Evolutionary conservation across 2,797 vertebrate genomes (phyloP), one percentile per base, ranked within the genome.

Genomic region (Podargus strigoides): DNA sequence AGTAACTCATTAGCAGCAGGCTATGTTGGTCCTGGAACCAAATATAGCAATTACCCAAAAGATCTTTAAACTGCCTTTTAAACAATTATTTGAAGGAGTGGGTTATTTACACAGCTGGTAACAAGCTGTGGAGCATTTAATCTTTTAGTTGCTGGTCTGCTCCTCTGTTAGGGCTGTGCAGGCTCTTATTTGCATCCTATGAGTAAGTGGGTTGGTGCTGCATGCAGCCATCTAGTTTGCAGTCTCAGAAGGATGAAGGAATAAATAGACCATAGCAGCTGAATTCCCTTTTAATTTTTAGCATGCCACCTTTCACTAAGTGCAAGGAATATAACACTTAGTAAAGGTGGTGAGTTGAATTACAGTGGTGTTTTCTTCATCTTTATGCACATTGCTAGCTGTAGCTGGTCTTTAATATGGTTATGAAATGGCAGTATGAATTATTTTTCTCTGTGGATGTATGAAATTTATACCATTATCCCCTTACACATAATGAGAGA

Each of bases 1-100:
- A 87, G 53, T 34, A 72, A 85, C 79, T 94, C 70, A 56, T 94
- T 88, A 94, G 39, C 55, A 93, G 88, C 47, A 42, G 73, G 28
- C 63, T 60, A 2, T 36, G 76, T 85, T 93, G 92, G 79, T 83
- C 63, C 68, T 83, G 83, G 52, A 82, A 77, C 56, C 59, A 78
- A 90, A 81, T 68, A 68, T 6, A 62, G 30, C 73, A 82, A 68
- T 94, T 95, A 72, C 58, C 69, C 64, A 15, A 41, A 90, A 81
- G 70, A 63, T 79, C 58, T 90, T 95, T 91, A 70, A 82, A 76
- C 70, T 70, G 47, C 21, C 47, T 78, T 21, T 62, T 55, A 37
- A 84, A 59, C 66, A 72, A 18, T 44, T 62, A 55, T 55, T 64
- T 75, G 72, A 58, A 85, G 72, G 62, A 49, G 50, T 24, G 18